Evolutionary conservation across 1,140 invertebrate species (phyloP), one percentile per base, ranked within the genome.

Genomic region (Drosophila sp.): DNA sequence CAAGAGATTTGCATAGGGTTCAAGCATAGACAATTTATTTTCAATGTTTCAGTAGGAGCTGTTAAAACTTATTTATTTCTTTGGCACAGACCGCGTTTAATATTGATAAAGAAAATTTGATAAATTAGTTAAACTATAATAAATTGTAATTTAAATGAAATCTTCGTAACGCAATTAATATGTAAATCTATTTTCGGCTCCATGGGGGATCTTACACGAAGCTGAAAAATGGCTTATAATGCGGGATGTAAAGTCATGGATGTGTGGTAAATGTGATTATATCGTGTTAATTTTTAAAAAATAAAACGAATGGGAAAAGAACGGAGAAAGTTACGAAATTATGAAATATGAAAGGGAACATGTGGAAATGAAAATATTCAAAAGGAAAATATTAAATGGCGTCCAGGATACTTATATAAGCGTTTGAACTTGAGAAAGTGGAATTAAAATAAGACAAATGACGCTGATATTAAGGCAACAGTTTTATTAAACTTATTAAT

Each of bases 131-230:
- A 74, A 70, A 74, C 67, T 77, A 65, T 70, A 69, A 78, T 75
- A 80, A 80, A 86, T 87, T 63, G 78, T 72, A 59, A 69, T 81
- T 80, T 80, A 86, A 87, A 87, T 72, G 46, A 65, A 86, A 87
- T 78, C 74, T 57, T 62, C 34, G 77, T 46, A 59, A 71, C 40
- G 54, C 29, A 45, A 65, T 81, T 75, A 78, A 69, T 81, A 62
- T 81, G 64, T 14, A 65, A 69, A 79, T 83, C 13, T 4, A 11
- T 40, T 61, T 62, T 18, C 21, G 13, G n/a, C 40, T 63, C 13
- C 46, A 27, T 48, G 41, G 46, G 65, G 65, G 46, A 56, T 29
- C 29, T 75, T 45, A 18, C 3, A 36, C 11, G 41, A 53, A 25
- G 21, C 51, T 25, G 54, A 13, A 56, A 25, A 69, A 32, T 32